Evolutionary conservation across 2,797 vertebrate genomes (phyloP).

Genomic region (Ptychadena robeensis): DNA sequence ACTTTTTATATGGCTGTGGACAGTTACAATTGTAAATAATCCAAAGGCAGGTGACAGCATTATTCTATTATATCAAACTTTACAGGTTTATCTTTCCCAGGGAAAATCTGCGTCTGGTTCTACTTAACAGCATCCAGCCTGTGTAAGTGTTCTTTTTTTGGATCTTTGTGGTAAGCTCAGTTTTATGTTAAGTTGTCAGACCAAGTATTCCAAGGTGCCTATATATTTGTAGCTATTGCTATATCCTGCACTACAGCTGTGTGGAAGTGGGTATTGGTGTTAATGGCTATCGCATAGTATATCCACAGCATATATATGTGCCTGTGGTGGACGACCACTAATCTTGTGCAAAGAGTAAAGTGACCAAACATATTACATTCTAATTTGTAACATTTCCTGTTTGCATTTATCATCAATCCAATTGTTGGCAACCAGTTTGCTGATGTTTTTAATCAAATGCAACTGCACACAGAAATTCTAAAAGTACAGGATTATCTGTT

Average conservation of each 20-base stretch:
- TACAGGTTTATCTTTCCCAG: background rate
- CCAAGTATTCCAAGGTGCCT: background rate
- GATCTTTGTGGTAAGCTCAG: background rate
- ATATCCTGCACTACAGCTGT: too few species aligned
- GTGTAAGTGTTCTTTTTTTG: background rate
- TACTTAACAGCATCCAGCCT: background rate
- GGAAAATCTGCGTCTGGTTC: background rate
- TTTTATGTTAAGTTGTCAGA: background rate
- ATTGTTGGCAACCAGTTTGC: too few species aligned
- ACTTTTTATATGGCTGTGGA: constrained; percentile 13
- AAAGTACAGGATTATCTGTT: too few species aligned
- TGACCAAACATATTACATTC: too few species aligned
- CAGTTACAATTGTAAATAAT: constrained; percentile 4
- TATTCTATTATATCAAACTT: constrained; percentile 16
- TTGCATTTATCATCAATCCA: too few species aligned
- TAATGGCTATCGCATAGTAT: too few species aligned
- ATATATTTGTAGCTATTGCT: background rate
- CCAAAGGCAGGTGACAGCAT: constrained; percentile 16
- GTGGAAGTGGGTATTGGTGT: background rate
- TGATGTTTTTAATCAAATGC: too few species aligned
- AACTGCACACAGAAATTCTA: too few species aligned
- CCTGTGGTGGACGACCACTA: background rate
- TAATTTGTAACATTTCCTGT: too few species aligned
- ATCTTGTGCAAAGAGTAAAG: too few species aligned
- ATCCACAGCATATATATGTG: too few species aligned